Percentiles rank a stretch among this genome's conserved stretches.
Evolutionary conservation across 2,113 vertebrate genomes (phyloP).

Genomic region (Nothoprocta perdicaria): DNA sequence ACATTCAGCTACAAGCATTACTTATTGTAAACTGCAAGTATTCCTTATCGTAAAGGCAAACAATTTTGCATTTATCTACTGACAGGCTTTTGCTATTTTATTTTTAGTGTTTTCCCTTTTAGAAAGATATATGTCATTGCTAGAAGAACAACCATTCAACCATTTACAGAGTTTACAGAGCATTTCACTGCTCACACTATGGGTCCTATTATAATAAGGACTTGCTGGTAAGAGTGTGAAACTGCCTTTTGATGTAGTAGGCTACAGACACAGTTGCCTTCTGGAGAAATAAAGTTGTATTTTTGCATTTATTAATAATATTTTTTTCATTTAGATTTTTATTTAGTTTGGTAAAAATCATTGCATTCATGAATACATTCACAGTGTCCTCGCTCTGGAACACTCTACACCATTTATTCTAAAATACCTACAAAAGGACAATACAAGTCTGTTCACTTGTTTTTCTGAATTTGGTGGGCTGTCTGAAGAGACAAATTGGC

Average conservation of each 20-base stretch:
- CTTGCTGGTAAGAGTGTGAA: neutral
- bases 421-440: neutral
- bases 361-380: neutral
- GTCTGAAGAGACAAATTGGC: neutral
- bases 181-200: neutral
- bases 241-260: neutral
- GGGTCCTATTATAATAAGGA: neutral
- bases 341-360: neutral
- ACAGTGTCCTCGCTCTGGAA: neutral
- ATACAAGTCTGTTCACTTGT: neutral
- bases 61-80: conserved; percentile 10
- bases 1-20: neutral
- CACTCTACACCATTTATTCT: neutral
- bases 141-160: neutral
- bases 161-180: conserved; percentile 32
- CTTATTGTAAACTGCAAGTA: neutral
- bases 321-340: neutral
- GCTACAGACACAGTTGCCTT: neutral
- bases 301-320: neutral
- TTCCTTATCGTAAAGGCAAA: neutral
- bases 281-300: neutral
- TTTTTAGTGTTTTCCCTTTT: conserved; percentile 2
- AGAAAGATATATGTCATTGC: neutral
- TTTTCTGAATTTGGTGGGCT: neutral
- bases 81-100: conserved; percentile 8